Conservation (phyloP, 2,888 invertebrate species). For the Dilophus febrilis region DNA sequence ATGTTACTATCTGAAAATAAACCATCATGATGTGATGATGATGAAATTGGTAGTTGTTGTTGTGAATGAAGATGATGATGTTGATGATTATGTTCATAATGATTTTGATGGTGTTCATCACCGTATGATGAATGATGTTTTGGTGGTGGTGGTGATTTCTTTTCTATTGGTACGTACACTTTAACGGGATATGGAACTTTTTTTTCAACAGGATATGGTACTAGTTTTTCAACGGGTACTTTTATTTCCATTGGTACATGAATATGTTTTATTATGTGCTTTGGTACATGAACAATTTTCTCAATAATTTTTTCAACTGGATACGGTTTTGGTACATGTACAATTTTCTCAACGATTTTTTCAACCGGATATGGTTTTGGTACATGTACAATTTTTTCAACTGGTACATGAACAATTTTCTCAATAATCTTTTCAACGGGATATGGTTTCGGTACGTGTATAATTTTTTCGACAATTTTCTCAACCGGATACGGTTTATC, state of each 20-base stretch:
- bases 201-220: conserved; percentile 31
- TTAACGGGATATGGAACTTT: conserved; percentile 15
- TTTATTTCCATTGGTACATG: conserved; percentile 23
- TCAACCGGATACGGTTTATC: conserved; percentile 35
- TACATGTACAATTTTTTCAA: conserved; percentile 2
- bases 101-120: no score
- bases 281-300: conserved; percentile 40
- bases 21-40: no score
- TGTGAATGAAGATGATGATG: no score
- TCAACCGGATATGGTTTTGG: conserved; percentile 28
- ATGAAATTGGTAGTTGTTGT: no score
- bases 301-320: conserved; percentile 20
- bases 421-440: conserved; percentile 11
- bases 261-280: conserved; percentile 28
- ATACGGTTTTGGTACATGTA: neutral
- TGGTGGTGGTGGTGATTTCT: no score
- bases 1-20: no score
- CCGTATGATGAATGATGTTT: no score
- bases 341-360: conserved; percentile 23
- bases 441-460: conserved; percentile 34
- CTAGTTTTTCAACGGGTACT: no score
- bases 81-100: no score
- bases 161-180: no score
- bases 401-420: conserved; percentile 21
- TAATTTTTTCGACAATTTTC: conserved; percentile 13